Conservation (phyloP, 2,888 invertebrate species). For the Melieria picta region DNA sequence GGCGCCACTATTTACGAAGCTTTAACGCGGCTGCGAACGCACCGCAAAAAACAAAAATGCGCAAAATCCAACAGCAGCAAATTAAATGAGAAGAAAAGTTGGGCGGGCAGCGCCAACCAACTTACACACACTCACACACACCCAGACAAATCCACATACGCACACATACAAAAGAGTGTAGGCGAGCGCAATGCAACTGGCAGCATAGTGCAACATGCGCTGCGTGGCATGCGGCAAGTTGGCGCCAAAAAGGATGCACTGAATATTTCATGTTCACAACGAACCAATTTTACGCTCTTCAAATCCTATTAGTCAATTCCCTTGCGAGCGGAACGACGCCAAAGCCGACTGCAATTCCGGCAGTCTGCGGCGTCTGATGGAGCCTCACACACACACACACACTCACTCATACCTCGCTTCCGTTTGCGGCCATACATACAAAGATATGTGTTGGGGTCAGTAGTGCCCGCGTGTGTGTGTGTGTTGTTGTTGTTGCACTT, state of each 20-base stretch:
- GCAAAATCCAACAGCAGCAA: constrained; percentile 11
- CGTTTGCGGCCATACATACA: not conserved
- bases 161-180: too few relatives aligned
- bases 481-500: not conserved
- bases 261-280: constrained; percentile 67
- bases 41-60: constrained; percentile 6
- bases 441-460: not conserved
- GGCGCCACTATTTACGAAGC: constrained; percentile 27
- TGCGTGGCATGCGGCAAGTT: constrained; percentile 11
- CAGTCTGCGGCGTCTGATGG: constrained; percentile 2
- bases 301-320: constrained; percentile 67
- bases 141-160: too few relatives aligned
- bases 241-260: constrained; percentile 62
- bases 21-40: constrained; percentile 5
- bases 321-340: constrained; percentile 52
- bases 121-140: too few relatives aligned
- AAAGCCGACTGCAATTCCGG: not conserved
- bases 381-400: not conserved
- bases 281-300: constrained; percentile 68
- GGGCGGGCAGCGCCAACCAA: not conserved
- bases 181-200: too few relatives aligned
- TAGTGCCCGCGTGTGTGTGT: not conserved
- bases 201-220: too few relatives aligned
- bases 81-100: constrained; percentile 3
- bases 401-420: not conserved